A percentile compares a stretch with the other conserved stretches of the same genome.
Conservation (phyloP, 2,113 vertebrate species). For the Bubo bubo region DNA sequence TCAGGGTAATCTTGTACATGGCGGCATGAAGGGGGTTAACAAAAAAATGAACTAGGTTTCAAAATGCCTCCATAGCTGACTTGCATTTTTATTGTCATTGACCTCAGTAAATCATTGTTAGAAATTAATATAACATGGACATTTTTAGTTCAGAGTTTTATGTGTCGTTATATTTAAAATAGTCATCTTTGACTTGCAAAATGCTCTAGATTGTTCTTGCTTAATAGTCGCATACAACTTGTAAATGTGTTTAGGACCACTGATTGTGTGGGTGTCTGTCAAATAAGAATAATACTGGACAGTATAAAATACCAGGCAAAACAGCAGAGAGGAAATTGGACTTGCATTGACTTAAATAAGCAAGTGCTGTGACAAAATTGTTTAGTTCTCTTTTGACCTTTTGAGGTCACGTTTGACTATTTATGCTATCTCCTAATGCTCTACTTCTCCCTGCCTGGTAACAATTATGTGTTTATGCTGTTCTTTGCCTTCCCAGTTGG, state of each 20-base stretch:
- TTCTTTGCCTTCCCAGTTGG: slow-evolving; percentile 63
- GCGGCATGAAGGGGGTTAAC: slow-evolving; percentile 14
- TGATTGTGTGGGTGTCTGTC: not conserved
- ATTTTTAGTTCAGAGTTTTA: not conserved
- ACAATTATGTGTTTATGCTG: slow-evolving; percentile 78
- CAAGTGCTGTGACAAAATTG: slow-evolving; percentile 78
- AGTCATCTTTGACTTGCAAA: slow-evolving; percentile 47
- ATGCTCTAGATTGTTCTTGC: slow-evolving; percentile 13
- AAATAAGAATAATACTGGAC: slow-evolving; percentile 21
- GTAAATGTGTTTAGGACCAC: not conserved
- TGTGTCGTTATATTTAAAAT: not conserved
- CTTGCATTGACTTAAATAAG: slow-evolving; percentile 79
- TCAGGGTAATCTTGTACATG: not conserved
- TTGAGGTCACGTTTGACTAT: slow-evolving; percentile 79
- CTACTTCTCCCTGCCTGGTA: slow-evolving; percentile 79
- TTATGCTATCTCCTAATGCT: slow-evolving; percentile 82
- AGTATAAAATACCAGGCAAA: slow-evolving; percentile 50
- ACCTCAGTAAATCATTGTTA: slow-evolving; percentile 70
- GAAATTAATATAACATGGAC: slow-evolving; percentile 59
- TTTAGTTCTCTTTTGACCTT: slow-evolving; percentile 81
- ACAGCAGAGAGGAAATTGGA: slow-evolving; percentile 72
- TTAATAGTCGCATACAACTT: not conserved
- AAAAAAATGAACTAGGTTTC: not conserved
- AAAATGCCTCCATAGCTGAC: slow-evolving; percentile 31
- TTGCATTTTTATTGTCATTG: slow-evolving; percentile 58